Evolutionary conservation across 2,113 vertebrate genomes (phyloP).

Genomic region (Chamaea fasciata): DNA sequence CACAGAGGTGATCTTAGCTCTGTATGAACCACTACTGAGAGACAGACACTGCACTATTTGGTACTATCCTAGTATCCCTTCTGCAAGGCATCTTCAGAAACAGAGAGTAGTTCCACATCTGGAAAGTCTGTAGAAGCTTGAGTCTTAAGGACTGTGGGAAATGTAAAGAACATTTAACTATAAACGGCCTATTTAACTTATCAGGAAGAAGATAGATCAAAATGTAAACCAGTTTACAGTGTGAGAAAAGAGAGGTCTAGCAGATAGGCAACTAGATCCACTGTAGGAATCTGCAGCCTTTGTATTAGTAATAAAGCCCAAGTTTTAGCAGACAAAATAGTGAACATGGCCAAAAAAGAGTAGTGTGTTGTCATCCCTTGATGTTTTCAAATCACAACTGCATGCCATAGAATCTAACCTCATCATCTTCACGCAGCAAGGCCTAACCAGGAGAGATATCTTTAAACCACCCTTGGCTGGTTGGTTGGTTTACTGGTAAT

Average conservation of each 20-base stretch:
- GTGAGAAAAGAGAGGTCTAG: background rate
- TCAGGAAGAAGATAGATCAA: background rate
- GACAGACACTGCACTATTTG: background rate
- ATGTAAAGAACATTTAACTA: rapidly evolving
- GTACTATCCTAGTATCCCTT: background rate
- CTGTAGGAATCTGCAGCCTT: background rate
- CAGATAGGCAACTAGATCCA: background rate
- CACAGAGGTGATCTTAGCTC: background rate
- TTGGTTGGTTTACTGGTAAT: background rate
- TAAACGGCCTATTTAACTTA: background rate
- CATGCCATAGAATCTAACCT: background rate
- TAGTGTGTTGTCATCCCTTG: background rate
- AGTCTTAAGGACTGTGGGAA: background rate
- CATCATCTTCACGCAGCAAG: background rate
- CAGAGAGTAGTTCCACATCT: background rate
- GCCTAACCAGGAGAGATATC: background rate
- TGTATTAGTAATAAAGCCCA: background rate
- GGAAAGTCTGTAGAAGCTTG: background rate
- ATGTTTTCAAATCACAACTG: background rate
- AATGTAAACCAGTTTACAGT: background rate
- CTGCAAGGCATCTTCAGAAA: background rate
- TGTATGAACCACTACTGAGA: background rate
- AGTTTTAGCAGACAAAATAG: background rate
- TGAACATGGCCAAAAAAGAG: background rate
- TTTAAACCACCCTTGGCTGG: background rate